Base-by-base conservation (phyloP, 2,113 vertebrate genomes). In the Xiphophorus maculatus region DNA sequence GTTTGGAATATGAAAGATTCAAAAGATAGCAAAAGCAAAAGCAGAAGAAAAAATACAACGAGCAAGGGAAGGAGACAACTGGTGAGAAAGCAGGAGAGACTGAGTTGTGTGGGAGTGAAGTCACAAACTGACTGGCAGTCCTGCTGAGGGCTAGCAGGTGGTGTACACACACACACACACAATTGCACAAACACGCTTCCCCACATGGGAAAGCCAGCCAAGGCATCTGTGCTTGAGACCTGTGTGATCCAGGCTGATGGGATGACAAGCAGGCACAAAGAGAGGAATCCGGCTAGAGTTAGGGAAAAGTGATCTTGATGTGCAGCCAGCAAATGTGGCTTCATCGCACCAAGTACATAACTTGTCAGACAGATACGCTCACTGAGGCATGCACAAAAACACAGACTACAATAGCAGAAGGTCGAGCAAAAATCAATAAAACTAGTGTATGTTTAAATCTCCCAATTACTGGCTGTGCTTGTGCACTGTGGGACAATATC, bases 181-280 rank as follows among this genome's bases (percentile, higher is more conserved):
- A 73, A 81, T 66, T 51, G 32, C 62, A 7, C 81, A 73, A 64
- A 66, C 58, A 35, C 32, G 0, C 78, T 54, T 12, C 30, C 69
- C 75, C 86, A 83, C 86, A 84, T 58, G 76, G 76, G 73, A 69
- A 79, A 64, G 72, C 37, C 73, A 79, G 85, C 87, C 84, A 87
- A 84, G 88, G 87, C 88, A 87, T 88, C 90, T 90, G 90, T 79
- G 89, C 82, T 10, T 77, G 67, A 84, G 86, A 88, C 91, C 84
- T 77, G 74, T 76, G 72, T 72, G 85, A 91, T 86, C 89, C 86
- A 87, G 84, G 74, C 87, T 29, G 86, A 87, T 51, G 65, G 70
- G 69, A 80, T 76, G 90, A 85, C 48, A 69, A 83, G 81, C 83
- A 83, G 69, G 65, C 73, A 58, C 79, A 70, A 68, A 25, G 79